phyloP scores from a whole-genome alignment of 2,113 vertebrate species.

The Sarotherodon lohbergeri region DNA sequence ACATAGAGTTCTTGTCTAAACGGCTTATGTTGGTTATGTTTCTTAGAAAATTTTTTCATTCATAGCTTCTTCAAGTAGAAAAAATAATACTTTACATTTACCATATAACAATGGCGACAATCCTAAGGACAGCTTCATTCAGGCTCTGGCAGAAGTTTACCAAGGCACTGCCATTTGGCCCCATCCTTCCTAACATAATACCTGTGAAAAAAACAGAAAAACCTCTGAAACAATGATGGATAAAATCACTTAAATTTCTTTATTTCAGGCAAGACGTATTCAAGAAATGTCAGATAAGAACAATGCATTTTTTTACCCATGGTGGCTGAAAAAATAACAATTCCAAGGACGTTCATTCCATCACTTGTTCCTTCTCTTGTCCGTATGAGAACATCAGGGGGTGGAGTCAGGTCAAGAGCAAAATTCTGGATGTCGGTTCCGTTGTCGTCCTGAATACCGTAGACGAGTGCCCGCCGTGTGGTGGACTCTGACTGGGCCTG shows the following conservation, averaged over 20 bases:
- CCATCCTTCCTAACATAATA: conserved; percentile 96
- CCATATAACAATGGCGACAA: conserved; percentile 94
- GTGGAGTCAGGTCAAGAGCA: conserved; percentile 88
- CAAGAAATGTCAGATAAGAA: not conserved
- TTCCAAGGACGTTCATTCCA: conserved; percentile 95
- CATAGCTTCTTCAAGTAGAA: not conserved
- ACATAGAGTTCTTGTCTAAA: not conserved
- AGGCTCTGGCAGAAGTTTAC: conserved; percentile 97
- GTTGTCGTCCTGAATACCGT: conserved; percentile 88
- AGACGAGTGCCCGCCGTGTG: conserved; percentile 79
- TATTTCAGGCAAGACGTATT: not conserved
- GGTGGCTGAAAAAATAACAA: conserved; percentile 95
- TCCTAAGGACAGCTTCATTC: conserved; percentile 93
- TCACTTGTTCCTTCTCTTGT: conserved; percentile 89
- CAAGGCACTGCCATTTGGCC: conserved; percentile 85
- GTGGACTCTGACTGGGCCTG: conserved; percentile 65
- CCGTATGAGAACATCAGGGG: conserved; percentile 85
- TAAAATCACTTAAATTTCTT: not conserved
- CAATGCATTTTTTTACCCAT: conserved; percentile 77
- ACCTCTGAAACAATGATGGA: not conserved
- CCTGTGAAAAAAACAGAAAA: conserved; percentile 64
- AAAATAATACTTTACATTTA: conserved; percentile 49
- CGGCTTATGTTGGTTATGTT: not conserved
- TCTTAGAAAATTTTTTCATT: not conserved
- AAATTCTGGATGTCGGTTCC: conserved; percentile 88